Conservation (phyloP, 2,797 vertebrate genomes). For the Podarcis siculus region DNA sequence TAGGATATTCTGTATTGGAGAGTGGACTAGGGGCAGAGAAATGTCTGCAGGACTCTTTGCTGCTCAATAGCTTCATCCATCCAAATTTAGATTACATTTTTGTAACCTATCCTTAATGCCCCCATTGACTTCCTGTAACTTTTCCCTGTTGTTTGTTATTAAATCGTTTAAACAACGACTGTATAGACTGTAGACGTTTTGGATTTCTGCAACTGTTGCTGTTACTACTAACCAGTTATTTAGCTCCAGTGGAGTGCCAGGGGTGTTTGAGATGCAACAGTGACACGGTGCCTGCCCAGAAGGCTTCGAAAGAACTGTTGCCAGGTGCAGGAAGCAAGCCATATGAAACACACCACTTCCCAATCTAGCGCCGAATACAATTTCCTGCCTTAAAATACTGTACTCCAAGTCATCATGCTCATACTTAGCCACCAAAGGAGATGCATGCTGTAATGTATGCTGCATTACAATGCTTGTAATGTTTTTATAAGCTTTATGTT, state of each 20-base stretch:
- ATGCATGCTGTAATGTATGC: neutral
- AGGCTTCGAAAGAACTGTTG: neutral
- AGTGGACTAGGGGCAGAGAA: neutral
- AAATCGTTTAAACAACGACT: neutral
- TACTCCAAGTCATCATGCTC: neutral
- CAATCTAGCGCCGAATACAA: neutral
- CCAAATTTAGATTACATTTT: neutral
- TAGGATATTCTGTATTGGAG: neutral
- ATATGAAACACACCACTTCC: neutral
- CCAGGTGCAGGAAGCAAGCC: no score
- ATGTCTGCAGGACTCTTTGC: neutral
- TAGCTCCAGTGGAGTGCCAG: neutral
- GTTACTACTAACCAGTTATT: neutral
- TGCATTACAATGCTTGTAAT: neutral
- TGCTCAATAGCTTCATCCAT: neutral
- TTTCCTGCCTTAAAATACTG: neutral
- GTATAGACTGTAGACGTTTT: neutral
- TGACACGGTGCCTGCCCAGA: neutral
- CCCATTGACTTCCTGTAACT: neutral
- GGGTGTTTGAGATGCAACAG: neutral
- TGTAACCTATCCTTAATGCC: neutral
- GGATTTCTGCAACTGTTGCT: neutral
- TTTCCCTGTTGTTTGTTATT: neutral
- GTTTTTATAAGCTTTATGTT: neutral
- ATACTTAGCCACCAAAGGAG: neutral